Evolutionary conservation across 2,888 invertebrate species (phyloP).

Genomic region (Pyrrhia umbra): DNA sequence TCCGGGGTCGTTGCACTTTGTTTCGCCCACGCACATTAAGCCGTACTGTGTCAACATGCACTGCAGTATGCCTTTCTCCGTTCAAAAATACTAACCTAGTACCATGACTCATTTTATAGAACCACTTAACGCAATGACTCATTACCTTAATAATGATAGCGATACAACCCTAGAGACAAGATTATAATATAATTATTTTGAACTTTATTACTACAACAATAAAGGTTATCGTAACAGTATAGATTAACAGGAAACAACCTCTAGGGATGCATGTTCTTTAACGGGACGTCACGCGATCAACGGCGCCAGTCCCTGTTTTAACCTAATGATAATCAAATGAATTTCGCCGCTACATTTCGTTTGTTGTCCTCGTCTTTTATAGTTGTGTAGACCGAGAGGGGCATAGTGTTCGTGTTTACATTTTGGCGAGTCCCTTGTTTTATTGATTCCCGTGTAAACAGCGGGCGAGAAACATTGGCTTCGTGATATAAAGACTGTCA

Average conservation of each 20-base stretch:
- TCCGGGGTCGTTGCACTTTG: conserved; percentile 78
- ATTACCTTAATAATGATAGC: conserved; percentile 83
- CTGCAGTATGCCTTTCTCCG: conserved; percentile 64
- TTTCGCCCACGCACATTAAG: conserved; percentile 78
- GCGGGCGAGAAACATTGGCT: conserved; percentile 59
- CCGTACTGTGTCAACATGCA: conserved; percentile 77
- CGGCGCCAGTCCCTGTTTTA: conserved; percentile 79
- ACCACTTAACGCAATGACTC: conserved; percentile 80
- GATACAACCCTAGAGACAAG: conserved; percentile 61
- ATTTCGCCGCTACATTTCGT: conserved; percentile 70
- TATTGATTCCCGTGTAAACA: conserved; percentile 76
- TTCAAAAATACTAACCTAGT: conserved; percentile 62
- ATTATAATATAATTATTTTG: conserved; percentile 41
- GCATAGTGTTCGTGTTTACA: conserved; percentile 58
- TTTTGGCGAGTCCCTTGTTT: conserved; percentile 70
- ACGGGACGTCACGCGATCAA: conserved; percentile 80
- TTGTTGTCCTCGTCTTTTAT: conserved; percentile 67
- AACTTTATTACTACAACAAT: conserved; percentile 60
- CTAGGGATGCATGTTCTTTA: conserved; percentile 70
- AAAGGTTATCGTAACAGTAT: conserved; percentile 49
- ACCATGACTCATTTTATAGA: conserved; percentile 82
- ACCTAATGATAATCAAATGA: conserved; percentile 83
- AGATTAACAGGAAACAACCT: conserved; percentile 51
- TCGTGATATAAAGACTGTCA: conserved; percentile 40
- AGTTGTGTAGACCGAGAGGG: conserved; percentile 55